A percentile compares a stretch with the other conserved stretches of the same genome.
These are phyloP conservation scores for Blastobasis adustella DNA, from an alignment of 2,888 invertebrate genomes.

Conservation along the genomic window DNA sequence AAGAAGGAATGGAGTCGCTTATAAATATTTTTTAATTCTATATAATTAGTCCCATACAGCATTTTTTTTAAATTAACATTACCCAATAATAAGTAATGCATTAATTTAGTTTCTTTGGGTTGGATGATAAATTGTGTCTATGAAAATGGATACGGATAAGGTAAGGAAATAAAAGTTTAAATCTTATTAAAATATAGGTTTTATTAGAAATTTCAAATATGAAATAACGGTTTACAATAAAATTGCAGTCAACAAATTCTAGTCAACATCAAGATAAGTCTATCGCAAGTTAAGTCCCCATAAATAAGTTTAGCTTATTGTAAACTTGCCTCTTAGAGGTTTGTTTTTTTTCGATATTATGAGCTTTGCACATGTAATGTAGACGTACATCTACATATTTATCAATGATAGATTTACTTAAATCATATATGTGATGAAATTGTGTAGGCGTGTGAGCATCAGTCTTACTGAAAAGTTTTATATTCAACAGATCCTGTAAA, in stretches of 20 bases:
- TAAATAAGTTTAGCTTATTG: background rate
- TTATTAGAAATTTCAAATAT: no score
- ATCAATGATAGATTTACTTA: background rate
- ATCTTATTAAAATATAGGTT: no score
- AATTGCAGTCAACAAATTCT: no score
- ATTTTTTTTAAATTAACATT: no score
- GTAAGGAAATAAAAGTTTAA: no score
- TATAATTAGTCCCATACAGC: slow-evolving; percentile 13
- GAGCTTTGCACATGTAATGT: background rate
- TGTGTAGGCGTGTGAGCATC: no score
- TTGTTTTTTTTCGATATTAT: background rate
- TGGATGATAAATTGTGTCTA: no score
- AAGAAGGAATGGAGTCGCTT: background rate
- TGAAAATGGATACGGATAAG: no score
- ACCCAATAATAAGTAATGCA: background rate
- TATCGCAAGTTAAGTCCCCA: no score
- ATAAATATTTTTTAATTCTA: slow-evolving; percentile 1
- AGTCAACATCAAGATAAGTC: no score
- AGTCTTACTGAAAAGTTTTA: background rate
- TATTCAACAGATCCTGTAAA: background rate
- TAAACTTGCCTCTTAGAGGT: background rate
- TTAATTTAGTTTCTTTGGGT: slow-evolving; percentile 6
- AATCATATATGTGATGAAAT: background rate
- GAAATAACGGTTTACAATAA: no score
- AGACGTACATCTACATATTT: background rate